phyloP scores from a whole-genome alignment of 92 coral and sea anemone species.

The Epizoanthus ramosus region DNA sequence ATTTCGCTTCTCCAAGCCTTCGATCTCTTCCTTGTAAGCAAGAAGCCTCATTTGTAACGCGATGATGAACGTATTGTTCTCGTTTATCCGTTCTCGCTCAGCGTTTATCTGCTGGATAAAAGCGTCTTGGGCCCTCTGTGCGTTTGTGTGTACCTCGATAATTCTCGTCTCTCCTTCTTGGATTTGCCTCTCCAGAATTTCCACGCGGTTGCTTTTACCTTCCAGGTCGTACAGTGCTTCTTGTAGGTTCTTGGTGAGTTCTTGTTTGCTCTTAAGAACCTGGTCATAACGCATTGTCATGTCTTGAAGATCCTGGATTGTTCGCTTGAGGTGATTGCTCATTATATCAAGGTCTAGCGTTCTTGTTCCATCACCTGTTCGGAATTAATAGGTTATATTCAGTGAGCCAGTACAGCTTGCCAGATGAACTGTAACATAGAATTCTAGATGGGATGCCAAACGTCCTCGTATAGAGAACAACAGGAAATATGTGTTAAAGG shows the following conservation, averaged over 20 bases:
- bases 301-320: constrained; percentile 82
- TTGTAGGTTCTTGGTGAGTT: constrained; percentile 61
- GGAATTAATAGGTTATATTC: background rate
- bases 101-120: constrained; percentile 65
- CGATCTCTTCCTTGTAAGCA: constrained; percentile 83
- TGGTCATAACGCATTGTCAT: constrained; percentile 73
- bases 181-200: constrained; percentile 70
- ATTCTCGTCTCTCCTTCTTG: constrained; percentile 60
- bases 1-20: constrained; percentile 62
- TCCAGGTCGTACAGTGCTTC: constrained; percentile 67
- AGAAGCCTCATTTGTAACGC: constrained; percentile 95
- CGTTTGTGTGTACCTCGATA: constrained; percentile 70
- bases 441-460: no score
- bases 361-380: constrained; percentile 49
- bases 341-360: constrained; percentile 74
- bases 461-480: no score
- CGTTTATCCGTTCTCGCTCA: constrained; percentile 75
- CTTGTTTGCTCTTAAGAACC: constrained; percentile 67
- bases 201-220: constrained; percentile 60
- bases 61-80: constrained; percentile 86
- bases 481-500: no score
- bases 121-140: constrained; percentile 66
- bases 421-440: no score
- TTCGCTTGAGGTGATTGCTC: constrained; percentile 79
- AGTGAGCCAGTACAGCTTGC: no score